Evolutionary conservation across 1,140 invertebrate genomes (phyloP).

Genomic region (Contarinia nasturtii): DNA sequence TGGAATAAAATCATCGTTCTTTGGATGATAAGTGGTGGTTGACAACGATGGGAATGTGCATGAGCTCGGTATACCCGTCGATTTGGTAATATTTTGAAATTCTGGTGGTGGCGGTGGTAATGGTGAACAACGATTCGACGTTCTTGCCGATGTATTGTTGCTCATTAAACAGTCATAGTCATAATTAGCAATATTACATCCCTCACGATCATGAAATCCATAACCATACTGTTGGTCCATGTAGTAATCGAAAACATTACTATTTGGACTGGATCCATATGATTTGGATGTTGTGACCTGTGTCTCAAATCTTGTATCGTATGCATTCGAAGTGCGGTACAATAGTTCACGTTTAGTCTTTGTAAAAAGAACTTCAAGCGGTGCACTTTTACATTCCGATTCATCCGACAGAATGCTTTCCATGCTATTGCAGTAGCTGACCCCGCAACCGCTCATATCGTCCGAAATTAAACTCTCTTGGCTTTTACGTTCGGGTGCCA

Average conservation of each 20-base stretch:
- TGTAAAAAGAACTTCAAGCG: constrained; percentile 46
- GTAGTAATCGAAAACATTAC: constrained; percentile 21
- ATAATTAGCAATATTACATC: constrained; percentile 20
- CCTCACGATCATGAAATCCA: constrained; percentile 5
- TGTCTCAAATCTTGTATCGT: neutral
- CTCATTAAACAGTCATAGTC: constrained; percentile 10
- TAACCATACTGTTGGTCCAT: constrained; percentile 13
- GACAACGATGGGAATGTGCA: neutral
- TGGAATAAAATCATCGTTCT: constrained; percentile 16
- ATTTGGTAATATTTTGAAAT: neutral
- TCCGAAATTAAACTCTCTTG: constrained; percentile 61
- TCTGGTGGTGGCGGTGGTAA: neutral
- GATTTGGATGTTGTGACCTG: constrained; percentile 29
- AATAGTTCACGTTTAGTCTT: constrained; percentile 9
- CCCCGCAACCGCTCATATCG: constrained; percentile 27
- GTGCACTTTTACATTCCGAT: constrained; percentile 56
- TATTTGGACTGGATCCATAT: constrained; percentile 38
- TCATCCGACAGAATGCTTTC: constrained; percentile 64
- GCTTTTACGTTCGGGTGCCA: constrained; percentile 35
- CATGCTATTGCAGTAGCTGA: constrained; percentile 46
- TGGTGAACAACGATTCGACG: neutral
- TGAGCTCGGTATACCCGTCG: neutral
- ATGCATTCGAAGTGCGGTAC: neutral
- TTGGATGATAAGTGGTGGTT: neutral
- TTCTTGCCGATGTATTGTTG: neutral